Evolutionary conservation across 1,140 invertebrate genomes (phyloP), one percentile per base, ranked within the genome.

Genomic region (Drosophila santomea): DNA sequence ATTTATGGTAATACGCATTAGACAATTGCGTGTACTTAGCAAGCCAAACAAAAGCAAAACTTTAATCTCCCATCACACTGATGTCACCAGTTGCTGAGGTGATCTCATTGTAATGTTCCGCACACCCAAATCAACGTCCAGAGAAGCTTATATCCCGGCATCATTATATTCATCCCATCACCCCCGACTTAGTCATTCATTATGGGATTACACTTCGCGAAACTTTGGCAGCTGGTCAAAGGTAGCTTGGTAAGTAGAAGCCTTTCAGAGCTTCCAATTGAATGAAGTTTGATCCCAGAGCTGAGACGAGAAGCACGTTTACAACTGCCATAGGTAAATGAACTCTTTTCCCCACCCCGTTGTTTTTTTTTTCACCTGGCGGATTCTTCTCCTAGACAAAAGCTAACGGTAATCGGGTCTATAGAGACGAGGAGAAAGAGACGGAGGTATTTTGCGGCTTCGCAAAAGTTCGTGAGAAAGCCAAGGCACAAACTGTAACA

Each of bases 401-500:
- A 69, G 76, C 79, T 88, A 88, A 88, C 83, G 83, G 83, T 86
- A 81, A 67, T 62, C 66, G 54, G 50, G 54, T 52, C 69, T 58
- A 8, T 36, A 41, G 32, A 51, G 57, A 43, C 7, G 8, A 8
- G 7, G 20, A n/a, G 20, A 25, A 47, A 12, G 17, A 32, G 55
- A 25, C 1, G 15, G n/a, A 17, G 43, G 11, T 45, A 80, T 74
- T 74, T 74, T 74, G 73, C 73, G 73, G 71, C 73, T 75, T 74
- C 43, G 64, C 63, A 56, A 78, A 78, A 77, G 57, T 71, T 77
- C 83, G 75, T 88, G 79, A 83, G 75, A 86, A 86, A 61, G 52
- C 36, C 73, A 35, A 50, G 47, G 45, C 39, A 72, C 68, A 84
- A 88, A 88, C 84, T 89, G 84, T 88, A 88, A 83, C 83, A 80